Evolutionary conservation across 2,888 invertebrate species (phyloP), one percentile per base, ranked within the genome.

Genomic region (Ochlodes sylvanus): DNA sequence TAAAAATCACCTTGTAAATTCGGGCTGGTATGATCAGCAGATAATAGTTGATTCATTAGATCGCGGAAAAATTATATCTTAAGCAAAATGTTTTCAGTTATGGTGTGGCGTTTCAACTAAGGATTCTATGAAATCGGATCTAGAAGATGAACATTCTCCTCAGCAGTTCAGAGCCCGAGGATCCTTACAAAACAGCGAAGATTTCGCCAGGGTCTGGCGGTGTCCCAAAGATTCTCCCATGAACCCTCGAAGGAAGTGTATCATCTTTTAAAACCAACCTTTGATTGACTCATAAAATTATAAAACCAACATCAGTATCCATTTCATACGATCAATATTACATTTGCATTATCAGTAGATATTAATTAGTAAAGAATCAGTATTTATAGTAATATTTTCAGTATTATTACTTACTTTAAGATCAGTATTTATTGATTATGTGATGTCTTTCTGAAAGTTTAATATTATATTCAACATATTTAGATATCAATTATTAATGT

Each of bases 41-140:
- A n/a, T n/a, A 27, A 27, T 27, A 27, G 5, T 27, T 27, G 27
- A 4, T 4, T 5, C 27, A 9, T 38, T 12, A 12, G 3, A 9
- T 10, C 10, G 9, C 10, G 3, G 12, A 38, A 10, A 38, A 12
- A 10, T 12, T 12, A 38, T 38, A 38, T 38, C 38, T 1, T 10
- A 38, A 38, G 90, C 27, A 32, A 27, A 14, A 19, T 63, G 67
- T 70, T 70, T 75, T 68, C 87, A 97, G 96, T 92, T 98, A 12
- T 98, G 98, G 98, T 98, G 98, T 83, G 97, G 97, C 82, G 94
- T 95, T 38, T 95, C 94, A 72, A 96, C 95, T 42, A 90, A 89
- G 32, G 94, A 95, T 38, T 95, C 96, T 0, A 82, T 96, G 9
- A 90, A 92, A 55, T 94, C 94, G 73, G 95, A 96, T 69, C 81